Percentiles rank a stretch among this genome's conserved stretches.
Conservation (phyloP, 2,888 invertebrate genomes). For the Reticulitermes lucifugus region DNA sequence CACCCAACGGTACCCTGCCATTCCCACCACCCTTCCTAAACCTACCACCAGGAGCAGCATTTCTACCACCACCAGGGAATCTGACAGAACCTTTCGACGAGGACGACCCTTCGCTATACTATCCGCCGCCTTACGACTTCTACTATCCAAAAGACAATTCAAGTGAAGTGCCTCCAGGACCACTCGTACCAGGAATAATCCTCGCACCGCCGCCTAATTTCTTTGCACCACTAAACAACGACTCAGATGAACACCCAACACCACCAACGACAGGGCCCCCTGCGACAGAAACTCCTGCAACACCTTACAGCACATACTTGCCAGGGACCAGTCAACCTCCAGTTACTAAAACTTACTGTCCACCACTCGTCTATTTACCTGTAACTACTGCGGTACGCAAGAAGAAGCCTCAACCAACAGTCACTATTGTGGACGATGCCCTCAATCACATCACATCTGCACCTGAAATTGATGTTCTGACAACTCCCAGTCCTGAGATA, state of each 20-base stretch:
- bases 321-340: neutral
- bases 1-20: slow-evolving; percentile 58
- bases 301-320: neutral
- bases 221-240: slow-evolving; percentile 72
- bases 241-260: slow-evolving; percentile 7
- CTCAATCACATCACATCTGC: slow-evolving; percentile 10
- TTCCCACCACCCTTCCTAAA: slow-evolving; percentile 64
- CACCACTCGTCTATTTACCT: slow-evolving; percentile 36
- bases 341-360: neutral
- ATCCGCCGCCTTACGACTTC: slow-evolving; percentile 92
- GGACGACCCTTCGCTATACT: slow-evolving; percentile 91
- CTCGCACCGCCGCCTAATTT: slow-evolving; percentile 90
- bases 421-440: slow-evolving; percentile 61
- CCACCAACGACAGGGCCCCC: slow-evolving; percentile 47
- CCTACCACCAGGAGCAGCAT: slow-evolving; percentile 73
- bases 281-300: neutral
- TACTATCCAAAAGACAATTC: slow-evolving; percentile 84
- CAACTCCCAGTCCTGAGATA: slow-evolving; percentile 29
- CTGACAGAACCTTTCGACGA: slow-evolving; percentile 84
- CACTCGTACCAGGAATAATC: slow-evolving; percentile 88
- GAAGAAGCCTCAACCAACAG: slow-evolving; percentile 57
- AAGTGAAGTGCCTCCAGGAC: slow-evolving; percentile 82
- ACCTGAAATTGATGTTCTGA: neutral
- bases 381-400: slow-evolving; percentile 41
- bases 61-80: slow-evolving; percentile 69